Base-by-base conservation (phyloP, 2,797 vertebrate genomes). In the Melopsittacus undulatus region DNA sequence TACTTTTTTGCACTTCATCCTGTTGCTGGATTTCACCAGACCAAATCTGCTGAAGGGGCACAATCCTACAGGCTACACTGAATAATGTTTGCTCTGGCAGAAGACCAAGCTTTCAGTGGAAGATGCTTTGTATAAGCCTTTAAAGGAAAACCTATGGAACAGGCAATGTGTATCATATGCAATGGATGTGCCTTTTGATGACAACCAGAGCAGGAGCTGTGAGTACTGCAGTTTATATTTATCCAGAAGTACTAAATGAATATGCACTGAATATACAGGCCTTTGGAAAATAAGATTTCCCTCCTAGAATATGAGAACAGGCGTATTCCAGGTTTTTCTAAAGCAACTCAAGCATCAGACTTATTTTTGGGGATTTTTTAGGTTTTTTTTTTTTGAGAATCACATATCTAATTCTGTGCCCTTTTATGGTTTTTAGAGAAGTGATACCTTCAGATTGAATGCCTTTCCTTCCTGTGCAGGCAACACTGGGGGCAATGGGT, bases 341-440 rank as follows among this genome's bases (percentile, higher is more conserved):
- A 22, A 68, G n/a, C 56, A 36, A 8, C 9, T 77, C 30, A 68
- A 23, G 15, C 52, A 80, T 81, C 52, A 75, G 38, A 26, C 3
- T 49, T 11, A 4, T 27, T 38, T 67, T 48, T 8, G 24, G 27
- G 26, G 26, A 16, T n/a, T 29, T 13, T 27, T n/a, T 26, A 20
- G 9, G 7, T 46, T 13, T 30, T 34, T 43, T 18, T 43, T 45
- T 63, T 36, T 46, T 34, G 11, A 46, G 26, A 74, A 40, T 45
- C 11, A 5, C 2, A 0, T n/a, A 19, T 67, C 7, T 88, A 23
- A 5, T 81, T 92, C 76, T 51, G 22, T 63, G 7, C 13, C 61
- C 24, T 87, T 85, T n/a, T 13, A 49, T 36, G 34, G 10, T 43
- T 87, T 95, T 95, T 80, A 40, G 80, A 72, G 90, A 94, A 92